A percentile compares a stretch with the other conserved stretches of the same genome.
phyloP scores from a whole-genome alignment of 2,797 vertebrate genomes.

The Eutrigla gurnardus region DNA sequence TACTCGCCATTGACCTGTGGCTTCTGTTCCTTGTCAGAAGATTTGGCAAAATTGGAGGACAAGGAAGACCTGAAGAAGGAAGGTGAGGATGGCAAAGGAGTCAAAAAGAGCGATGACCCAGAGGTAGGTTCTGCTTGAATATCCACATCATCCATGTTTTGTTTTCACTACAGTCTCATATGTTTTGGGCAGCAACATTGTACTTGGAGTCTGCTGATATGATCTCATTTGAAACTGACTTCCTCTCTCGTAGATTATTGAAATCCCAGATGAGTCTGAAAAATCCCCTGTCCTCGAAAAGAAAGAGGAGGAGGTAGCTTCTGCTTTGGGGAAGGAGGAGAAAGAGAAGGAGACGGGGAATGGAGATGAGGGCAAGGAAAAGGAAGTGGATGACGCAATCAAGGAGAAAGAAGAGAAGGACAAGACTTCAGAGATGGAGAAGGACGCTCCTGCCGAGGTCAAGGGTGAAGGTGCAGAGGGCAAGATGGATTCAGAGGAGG shows the following conservation, averaged over 20 bases:
- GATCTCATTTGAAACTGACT: neutral
- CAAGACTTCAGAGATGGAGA: slow-evolving; percentile 60
- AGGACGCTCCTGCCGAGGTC: slow-evolving; percentile 66
- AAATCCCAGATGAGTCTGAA: slow-evolving; percentile 86
- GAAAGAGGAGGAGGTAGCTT: slow-evolving; percentile 68
- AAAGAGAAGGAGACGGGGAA: slow-evolving; percentile 67
- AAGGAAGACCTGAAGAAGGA: slow-evolving; percentile 85
- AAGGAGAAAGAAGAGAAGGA: slow-evolving; percentile 74
- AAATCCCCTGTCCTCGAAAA: slow-evolving; percentile 73
- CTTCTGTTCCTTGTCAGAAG: slow-evolving; percentile 72
- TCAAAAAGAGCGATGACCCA: slow-evolving; percentile 75
- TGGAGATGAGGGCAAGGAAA: slow-evolving; percentile 64
- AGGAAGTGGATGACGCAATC: slow-evolving; percentile 66
- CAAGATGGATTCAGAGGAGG: slow-evolving; percentile 68
- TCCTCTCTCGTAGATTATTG: slow-evolving; percentile 77
- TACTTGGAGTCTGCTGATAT: neutral
- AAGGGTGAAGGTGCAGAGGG: slow-evolving; percentile 76
- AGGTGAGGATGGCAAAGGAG: slow-evolving; percentile 77
- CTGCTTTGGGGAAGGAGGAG: slow-evolving; percentile 51
- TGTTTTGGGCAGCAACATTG: neutral
- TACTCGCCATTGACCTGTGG: neutral
- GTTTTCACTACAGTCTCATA: neutral
- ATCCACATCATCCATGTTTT: neutral
- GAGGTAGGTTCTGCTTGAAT: slow-evolving; percentile 70
- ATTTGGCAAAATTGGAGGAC: slow-evolving; percentile 83